phyloP scores from a whole-genome alignment of 2,113 vertebrate species.

The Sinocyclocheilus maitianheensis region DNA sequence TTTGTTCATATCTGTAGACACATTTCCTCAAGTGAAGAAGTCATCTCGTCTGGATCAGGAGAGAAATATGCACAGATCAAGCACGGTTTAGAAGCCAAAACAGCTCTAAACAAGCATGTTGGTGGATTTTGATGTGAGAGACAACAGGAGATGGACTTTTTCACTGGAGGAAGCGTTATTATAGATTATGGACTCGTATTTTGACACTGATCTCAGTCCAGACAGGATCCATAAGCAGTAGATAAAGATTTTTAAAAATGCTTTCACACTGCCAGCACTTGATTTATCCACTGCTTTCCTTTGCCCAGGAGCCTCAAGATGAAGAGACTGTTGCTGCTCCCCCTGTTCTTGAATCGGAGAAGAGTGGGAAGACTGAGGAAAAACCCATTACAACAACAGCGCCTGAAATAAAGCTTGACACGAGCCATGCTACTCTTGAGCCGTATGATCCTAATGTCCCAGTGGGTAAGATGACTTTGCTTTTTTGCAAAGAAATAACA shows the following conservation, averaged over 20 bases:
- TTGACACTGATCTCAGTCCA: too few relatives aligned
- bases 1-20: too few relatives aligned
- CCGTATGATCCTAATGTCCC: conserved; percentile 85
- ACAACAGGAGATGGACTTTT: too few relatives aligned
- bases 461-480: conserved; percentile 79
- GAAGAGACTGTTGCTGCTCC: conserved; percentile 12
- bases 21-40: too few relatives aligned
- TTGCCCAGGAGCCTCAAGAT: conserved; percentile 13
- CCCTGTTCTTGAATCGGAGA: conserved; percentile 17
- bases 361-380: conserved; percentile 46
- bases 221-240: too few relatives aligned
- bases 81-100: too few relatives aligned
- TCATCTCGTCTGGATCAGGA: too few relatives aligned
- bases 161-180: too few relatives aligned
- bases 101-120: too few relatives aligned
- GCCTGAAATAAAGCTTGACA: conserved; percentile 49
- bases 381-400: background rate
- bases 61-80: too few relatives aligned
- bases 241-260: background rate
- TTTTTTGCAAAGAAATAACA: background rate
- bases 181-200: too few relatives aligned
- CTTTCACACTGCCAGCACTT: background rate
- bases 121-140: too few relatives aligned
- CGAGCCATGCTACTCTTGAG: conserved; percentile 71
- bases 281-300: conserved; percentile 16